These are phyloP conservation scores for Nephila pilipes DNA, from an alignment of 1,140 invertebrate species.

Conservation along the genomic window DNA sequence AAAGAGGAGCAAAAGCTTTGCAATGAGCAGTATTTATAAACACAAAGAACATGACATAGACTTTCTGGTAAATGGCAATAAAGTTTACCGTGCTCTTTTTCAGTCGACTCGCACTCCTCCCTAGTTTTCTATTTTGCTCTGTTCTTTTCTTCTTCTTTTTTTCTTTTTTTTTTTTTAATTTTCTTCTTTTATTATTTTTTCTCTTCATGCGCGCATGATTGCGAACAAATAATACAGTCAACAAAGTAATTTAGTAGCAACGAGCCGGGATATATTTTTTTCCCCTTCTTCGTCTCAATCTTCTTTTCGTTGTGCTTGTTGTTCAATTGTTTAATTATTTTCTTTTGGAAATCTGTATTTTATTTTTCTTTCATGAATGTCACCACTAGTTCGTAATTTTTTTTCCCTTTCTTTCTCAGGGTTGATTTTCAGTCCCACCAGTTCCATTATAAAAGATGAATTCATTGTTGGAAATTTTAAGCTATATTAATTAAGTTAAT, in stretches of 20 bases:
- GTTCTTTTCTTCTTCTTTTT: conserved; percentile 38
- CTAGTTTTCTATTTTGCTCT: conserved; percentile 7
- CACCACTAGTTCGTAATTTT: neutral
- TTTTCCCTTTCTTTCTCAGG: neutral
- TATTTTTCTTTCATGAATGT: conserved; percentile 44
- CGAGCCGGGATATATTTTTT: conserved; percentile 52
- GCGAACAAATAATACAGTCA: conserved; percentile 77
- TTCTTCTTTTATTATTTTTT: conserved; percentile 57
- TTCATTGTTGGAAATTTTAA: conserved; percentile 14
- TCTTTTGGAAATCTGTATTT: conserved; percentile 54
- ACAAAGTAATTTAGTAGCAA: conserved; percentile 76
- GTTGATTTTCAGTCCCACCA: neutral
- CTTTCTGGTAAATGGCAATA: conserved; percentile 76
- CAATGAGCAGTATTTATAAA: conserved; percentile 77
- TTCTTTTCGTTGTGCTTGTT: conserved; percentile 47
- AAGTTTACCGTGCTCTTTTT: conserved; percentile 76
- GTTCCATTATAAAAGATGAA: conserved; percentile 35
- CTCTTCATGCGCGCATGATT: conserved; percentile 67
- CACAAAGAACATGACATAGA: conserved; percentile 76
- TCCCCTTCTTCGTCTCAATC: conserved; percentile 12
- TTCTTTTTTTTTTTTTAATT: conserved; percentile 23
- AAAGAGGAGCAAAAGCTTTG: conserved; percentile 70
- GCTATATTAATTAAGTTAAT: conserved; percentile 49
- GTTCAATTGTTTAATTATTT: conserved; percentile 77
- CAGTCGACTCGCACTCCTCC: conserved; percentile 23